Base-by-base conservation (phyloP, 2,797 vertebrate species). In the Steatocranus sp. region DNA sequence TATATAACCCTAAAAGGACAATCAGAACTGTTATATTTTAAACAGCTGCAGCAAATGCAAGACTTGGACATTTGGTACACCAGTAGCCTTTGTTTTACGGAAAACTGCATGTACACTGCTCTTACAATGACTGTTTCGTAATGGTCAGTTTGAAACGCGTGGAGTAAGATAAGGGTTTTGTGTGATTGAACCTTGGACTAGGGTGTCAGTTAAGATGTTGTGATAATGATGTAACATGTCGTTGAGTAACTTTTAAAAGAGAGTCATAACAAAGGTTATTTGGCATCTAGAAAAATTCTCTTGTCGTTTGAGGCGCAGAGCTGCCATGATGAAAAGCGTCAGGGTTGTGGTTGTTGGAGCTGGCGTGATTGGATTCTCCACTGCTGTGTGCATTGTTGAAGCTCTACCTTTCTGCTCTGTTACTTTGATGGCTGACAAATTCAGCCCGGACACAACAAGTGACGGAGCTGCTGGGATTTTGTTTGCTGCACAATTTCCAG, bases 381-480 rank as follows among this genome's bases (percentile, higher is more conserved):
- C 97, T 0, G 98, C 98, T 0, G 90, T 98, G 70, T 97, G 96
- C 92, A 70, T 99, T 7, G 88, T 88, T 0, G 95, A 97, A 81
- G 56, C 92, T 17, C 94, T 96, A 30, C 96, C 97, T 4, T 61
- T 68, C 43, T 97, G 97, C 89, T 94, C 95, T 0, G 79, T 99
- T 3, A 96, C 96, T 0, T 51, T 99, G 66, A 75, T 98, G 81
- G 93, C 97, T 0, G 97, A 99, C 4, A 95, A 86, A 82, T 98
- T 98, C 91, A 97, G 96, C 51, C 98, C 98, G 0, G 75, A 97
- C 82, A 99, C 98, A 20, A 98, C 97, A 0, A 97, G 98, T 0
- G 97, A 99, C 2, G 95, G 96, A 25, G 98, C 98, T 12, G 98
- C 98, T 0, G 98, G 98, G 25, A 96, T 99, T 30, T 92, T 99